Evolutionary conservation across 1,140 invertebrate genomes (phyloP).

Genomic region (Gryllus bimaculatus): DNA sequence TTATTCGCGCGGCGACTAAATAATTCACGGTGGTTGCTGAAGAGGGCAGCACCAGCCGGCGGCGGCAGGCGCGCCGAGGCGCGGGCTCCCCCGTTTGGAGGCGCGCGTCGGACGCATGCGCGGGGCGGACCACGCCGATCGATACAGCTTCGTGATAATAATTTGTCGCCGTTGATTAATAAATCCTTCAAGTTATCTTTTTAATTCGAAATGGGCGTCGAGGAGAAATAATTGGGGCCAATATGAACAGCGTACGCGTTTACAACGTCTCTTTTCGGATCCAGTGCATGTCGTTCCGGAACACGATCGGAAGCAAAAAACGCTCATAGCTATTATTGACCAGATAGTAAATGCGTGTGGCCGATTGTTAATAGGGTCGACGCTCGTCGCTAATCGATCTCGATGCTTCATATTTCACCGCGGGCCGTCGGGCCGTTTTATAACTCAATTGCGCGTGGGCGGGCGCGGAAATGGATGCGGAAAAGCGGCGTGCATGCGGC

Average conservation of each 20-base stretch:
- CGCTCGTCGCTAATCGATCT: not conserved
- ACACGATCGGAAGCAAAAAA: not conserved
- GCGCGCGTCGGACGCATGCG: not conserved
- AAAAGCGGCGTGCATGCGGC: not conserved
- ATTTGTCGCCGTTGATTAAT: not conserved
- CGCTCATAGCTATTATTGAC: slow-evolving; percentile 10
- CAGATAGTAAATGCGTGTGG: slow-evolving; percentile 1
- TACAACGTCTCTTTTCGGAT: too few species aligned
- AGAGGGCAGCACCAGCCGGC: not conserved
- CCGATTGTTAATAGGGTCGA: not conserved
- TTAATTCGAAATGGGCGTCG: too few species aligned
- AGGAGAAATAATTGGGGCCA: too few species aligned
- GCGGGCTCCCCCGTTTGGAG: not conserved
- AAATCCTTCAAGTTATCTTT: not conserved
- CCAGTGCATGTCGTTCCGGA: too few species aligned
- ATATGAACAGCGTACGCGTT: too few species aligned
- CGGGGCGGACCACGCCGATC: not conserved
- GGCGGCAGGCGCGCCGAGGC: not conserved
- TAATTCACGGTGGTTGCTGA: not conserved
- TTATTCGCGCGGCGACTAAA: not conserved
- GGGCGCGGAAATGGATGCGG: too few species aligned
- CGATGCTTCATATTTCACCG: not conserved
- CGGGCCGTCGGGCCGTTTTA: not conserved
- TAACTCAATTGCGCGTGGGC: not conserved
- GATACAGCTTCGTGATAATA: not conserved